Base-by-base conservation (phyloP, 2,797 vertebrate species). In the Gallinago solitaria region DNA sequence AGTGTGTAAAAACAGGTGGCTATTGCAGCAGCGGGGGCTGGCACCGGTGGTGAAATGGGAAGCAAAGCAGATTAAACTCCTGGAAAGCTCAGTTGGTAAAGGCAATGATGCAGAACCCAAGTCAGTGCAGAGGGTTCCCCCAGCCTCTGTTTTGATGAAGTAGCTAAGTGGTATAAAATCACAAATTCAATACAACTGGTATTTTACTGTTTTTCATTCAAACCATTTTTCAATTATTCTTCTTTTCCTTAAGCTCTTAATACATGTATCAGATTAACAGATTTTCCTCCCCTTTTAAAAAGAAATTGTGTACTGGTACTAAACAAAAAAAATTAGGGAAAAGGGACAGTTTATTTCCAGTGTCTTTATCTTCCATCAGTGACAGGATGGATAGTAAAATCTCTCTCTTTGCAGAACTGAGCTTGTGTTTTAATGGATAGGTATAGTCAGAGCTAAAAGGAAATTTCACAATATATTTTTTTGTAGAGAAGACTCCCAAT, bases 371-470 rank as follows among this genome's bases (percentile, higher is more conserved):
- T 28, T 95, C 60, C 86, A 80, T 48, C 28, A 74, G 2, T 89
- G 59, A 83, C 83, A 94, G 89, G 83, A 71, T 69, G 83, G 85
- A 60, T 76, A 94, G 83, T 82, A 91, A 95, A 91, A 87, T 67
- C 32, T 83, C 45, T 73, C 23, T 94, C 73, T 80, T 71, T 81
- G 74, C 89, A 96, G 95, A 96, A 89, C 73, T 16, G 27, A 71
- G 45, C 74, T 97, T 97, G 83, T 97, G 84, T 96, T 97, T 97
- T 96, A 97, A 86, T 61, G 90, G 88, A 59, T 95, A 82, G 93
- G 84, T 92, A 92, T 96, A 93, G 80, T 94, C 93, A 95, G 82
- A 94, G 76, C 95, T 97, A 59, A 95, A 96, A 95, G 94, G 77
- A 95, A 94, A 30, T 69, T 79, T 94, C 71, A 86, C 73, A 75